phyloP scores from a whole-genome alignment of 2,113 vertebrate species.

The Steatornis caripensis region DNA sequence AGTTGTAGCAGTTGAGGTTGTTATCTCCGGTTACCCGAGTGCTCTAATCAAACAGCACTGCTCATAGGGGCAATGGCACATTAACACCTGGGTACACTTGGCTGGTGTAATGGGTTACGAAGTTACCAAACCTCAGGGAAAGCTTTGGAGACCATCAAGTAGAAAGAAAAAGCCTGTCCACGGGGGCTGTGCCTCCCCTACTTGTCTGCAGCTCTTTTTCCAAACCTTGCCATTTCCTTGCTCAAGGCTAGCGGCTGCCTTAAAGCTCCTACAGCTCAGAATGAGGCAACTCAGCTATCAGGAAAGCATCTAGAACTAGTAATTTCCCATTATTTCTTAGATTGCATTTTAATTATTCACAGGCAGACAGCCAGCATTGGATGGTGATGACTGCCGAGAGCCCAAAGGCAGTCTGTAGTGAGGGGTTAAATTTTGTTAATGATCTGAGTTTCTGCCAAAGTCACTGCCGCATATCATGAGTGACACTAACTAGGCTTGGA shows the following conservation, averaged over 20 bases:
- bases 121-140: neutral
- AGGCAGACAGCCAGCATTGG: neutral
- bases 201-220: neutral
- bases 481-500: slow-evolving; percentile 18
- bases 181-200: neutral
- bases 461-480: neutral
- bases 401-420: neutral
- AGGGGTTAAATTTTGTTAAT: slow-evolving; percentile 18
- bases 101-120: neutral
- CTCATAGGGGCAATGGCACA: neutral
- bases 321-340: slow-evolving; percentile 32
- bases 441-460: slow-evolving; percentile 3
- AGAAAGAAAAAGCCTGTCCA: neutral
- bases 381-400: neutral
- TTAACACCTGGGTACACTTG: neutral
- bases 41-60: neutral
- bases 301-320: slow-evolving; percentile 3
- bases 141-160: neutral
- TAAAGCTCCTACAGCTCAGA: neutral
- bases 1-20: neutral
- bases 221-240: fast-evolving
- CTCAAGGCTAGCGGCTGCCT: neutral
- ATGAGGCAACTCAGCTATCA: neutral
- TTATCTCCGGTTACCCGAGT: neutral
- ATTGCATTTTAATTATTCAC: slow-evolving; percentile 36